Conservation (phyloP, 1,140 invertebrate genomes). For the Carposina sasakii region DNA sequence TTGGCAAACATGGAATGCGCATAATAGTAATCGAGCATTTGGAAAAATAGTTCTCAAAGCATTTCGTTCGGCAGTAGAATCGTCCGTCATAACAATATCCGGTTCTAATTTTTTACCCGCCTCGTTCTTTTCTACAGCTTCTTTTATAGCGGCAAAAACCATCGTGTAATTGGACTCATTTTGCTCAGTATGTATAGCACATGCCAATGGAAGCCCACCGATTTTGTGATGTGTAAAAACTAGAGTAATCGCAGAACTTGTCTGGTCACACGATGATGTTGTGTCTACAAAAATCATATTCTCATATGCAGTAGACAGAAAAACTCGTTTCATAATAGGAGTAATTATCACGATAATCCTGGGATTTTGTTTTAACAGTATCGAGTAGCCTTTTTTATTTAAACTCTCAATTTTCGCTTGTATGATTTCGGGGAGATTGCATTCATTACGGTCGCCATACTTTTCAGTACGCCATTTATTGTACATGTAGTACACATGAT, state of each 20-base stretch:
- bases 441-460: conserved; percentile 9
- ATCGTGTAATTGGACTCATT: no score
- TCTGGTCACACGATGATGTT: conserved; percentile 11
- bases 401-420: no score
- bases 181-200: no score
- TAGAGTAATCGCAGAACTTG: conserved; percentile 9
- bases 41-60: conserved; percentile 11
- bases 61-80: conserved; percentile 11
- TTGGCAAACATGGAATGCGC: conserved; percentile 13
- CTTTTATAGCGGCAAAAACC: no score
- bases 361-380: no score
- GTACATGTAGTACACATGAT: no score
- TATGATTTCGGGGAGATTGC: no score
- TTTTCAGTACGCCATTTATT: no score
- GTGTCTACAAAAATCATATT: conserved; percentile 13
- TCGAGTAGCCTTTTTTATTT: no score
- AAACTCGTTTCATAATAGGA: conserved; percentile 15
- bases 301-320: conserved; percentile 4
- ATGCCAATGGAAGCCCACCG: conserved; percentile 11
- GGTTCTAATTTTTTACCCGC: conserved; percentile 10
- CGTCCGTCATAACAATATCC: conserved; percentile 11
- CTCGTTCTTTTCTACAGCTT: no score
- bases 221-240: conserved; percentile 9
- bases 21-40: conserved; percentile 8
- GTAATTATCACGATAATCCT: conserved; percentile 14